phyloP scores from a whole-genome alignment of 2,113 vertebrate genomes.

The Bambusicola thoracicus region DNA sequence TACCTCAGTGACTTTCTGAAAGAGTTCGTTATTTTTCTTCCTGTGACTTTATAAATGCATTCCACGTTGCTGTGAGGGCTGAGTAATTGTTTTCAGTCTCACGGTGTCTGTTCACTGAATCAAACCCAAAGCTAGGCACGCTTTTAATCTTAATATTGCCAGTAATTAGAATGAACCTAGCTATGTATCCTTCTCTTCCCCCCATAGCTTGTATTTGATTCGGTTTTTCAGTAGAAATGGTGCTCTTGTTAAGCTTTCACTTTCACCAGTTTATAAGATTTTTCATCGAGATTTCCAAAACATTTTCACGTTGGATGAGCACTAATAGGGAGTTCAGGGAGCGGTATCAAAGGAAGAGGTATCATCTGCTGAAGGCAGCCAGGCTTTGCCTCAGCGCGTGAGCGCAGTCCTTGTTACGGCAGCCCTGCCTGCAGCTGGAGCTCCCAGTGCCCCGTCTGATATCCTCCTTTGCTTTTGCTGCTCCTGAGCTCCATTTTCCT shows the following conservation, averaged over 20 bases:
- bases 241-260: accelerated
- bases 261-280: not conserved
- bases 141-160: not conserved
- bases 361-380: not conserved
- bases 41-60: not conserved
- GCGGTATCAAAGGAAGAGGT: not conserved
- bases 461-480: not conserved
- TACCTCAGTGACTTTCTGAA: not conserved
- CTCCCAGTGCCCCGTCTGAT: accelerated
- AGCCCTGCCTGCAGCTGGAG: not conserved
- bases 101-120: not conserved
- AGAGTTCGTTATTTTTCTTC: not conserved
- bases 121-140: not conserved
- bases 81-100: not conserved
- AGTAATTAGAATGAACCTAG: not conserved
- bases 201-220: not conserved
- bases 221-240: not conserved
- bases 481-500: not conserved
- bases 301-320: not conserved
- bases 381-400: not conserved
- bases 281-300: not conserved
- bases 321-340: not conserved
- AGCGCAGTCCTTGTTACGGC: not conserved
- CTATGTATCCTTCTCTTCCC: not conserved
- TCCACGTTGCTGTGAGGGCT: not conserved